Conservation (phyloP, 2,797 vertebrate species). For the Melanotaenia nigrans region DNA sequence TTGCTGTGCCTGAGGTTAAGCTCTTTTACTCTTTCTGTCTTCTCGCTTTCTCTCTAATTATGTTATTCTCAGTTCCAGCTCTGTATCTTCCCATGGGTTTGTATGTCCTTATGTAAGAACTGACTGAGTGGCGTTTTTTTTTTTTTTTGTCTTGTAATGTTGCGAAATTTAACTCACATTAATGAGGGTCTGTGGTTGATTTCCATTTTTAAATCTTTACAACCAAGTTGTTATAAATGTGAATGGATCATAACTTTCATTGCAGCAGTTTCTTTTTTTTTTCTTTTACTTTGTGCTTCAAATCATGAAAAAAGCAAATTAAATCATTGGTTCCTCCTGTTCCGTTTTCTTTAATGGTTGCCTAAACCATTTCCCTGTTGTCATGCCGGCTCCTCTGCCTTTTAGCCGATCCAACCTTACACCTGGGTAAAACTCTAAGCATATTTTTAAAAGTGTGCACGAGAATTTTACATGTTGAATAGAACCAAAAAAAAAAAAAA, state of each 20-base stretch:
- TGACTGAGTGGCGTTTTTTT: constrained; percentile 29
- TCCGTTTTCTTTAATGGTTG: constrained; percentile 34
- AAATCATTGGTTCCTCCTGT: constrained; percentile 33
- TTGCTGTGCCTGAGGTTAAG: constrained; percentile 57
- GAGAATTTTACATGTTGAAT: constrained; percentile 70
- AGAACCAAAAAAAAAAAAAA: constrained; percentile 44
- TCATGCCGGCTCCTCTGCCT: too few relatives aligned
- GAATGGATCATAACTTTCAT: constrained; percentile 26
- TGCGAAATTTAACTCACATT: constrained; percentile 38
- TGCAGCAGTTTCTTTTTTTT: constrained; percentile 2
- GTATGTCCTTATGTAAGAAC: constrained; percentile 63
- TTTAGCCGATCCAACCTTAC: too few relatives aligned
- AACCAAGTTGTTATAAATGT: constrained; percentile 21
- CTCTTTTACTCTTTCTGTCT: constrained; percentile 43
- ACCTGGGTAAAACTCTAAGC: constrained; percentile 43
- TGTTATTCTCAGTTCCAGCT: constrained; percentile 58
- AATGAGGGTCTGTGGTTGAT: not conserved
- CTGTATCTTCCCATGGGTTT: constrained; percentile 66
- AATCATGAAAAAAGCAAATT: constrained; percentile 39
- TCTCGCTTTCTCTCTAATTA: constrained; percentile 62
- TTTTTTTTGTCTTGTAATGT: constrained; percentile 31
- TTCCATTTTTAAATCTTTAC: constrained; percentile 19
- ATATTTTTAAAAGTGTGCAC: constrained; percentile 41
- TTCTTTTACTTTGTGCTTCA: constrained; percentile 25
- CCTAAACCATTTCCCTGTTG: constrained; percentile 43